Evolutionary conservation across 2,797 vertebrate genomes (phyloP), one percentile per base, ranked within the genome.

Genomic region (Helarctos malayanus): DNA sequence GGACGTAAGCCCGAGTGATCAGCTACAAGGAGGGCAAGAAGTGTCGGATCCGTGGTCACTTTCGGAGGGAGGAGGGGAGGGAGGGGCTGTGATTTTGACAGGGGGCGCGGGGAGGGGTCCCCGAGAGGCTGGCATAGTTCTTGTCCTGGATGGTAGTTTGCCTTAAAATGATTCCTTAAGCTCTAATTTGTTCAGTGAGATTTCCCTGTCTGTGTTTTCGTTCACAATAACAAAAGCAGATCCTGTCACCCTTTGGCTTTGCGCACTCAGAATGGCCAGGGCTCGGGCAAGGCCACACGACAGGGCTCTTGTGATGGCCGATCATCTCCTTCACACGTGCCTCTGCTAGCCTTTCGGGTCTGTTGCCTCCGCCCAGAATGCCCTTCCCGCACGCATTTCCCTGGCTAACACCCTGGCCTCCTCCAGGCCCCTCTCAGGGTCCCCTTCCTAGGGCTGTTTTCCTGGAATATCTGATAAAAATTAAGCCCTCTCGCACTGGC

Each of bases 241-340:
- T 23, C 25, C 49, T 61, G 38, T 29, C 38, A 11, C 19, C 38
- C 19, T 15, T 57, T 56, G 12, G n/a, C 52, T 49, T 27, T 13
- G 27, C 41, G 35, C 18, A 35, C 47, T 41, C 25, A 8, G 23
- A 89, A 27, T 3, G 47, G n/a, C 76, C 25, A 35, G 52, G n/a
- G 7, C 19, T 38, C 25, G 2, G 0, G 9, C 0, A 4, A 9
- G 32, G 19, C 13, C 21, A 7, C 38, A 49, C 2, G 1, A 9
- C 11, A 7, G 2, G 65, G 54, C 47, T 68, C 49, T n/a, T 27
- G 19, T 5, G 2, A 1, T 0, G 21, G 59, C 38, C 14, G 14
- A 4, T 19, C 15, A 0, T 32, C 11, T 2, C 25, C 45, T 4
- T 21, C 16, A 7, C 15, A 0, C 14, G 7, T 0, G 1, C 45